These are phyloP conservation scores for Orthosia gothica DNA, from an alignment of 2,888 invertebrate species.

Conservation along the genomic window DNA sequence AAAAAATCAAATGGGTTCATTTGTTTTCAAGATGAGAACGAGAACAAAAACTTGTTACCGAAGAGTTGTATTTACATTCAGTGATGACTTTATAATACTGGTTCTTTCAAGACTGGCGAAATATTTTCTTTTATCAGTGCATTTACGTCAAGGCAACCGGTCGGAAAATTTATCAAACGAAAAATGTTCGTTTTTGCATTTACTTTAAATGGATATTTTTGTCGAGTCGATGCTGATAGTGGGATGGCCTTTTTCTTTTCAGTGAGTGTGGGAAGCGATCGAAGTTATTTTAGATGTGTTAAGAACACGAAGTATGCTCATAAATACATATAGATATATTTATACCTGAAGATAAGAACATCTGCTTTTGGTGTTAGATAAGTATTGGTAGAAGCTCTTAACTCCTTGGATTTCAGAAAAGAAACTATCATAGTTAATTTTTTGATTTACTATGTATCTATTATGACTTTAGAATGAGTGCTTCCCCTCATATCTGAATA, in stretches of 20 bases:
- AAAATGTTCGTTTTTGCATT: not conserved
- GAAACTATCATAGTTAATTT: too few species aligned
- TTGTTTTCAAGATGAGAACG: not conserved
- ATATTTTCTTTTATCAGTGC: conserved; percentile 4
- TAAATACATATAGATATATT: not conserved
- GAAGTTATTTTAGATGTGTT: not conserved
- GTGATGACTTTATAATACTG: not conserved
- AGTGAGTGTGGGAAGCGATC: not conserved
- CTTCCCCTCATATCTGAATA: too few species aligned
- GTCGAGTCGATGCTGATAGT: not conserved
- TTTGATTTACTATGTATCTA: too few species aligned
- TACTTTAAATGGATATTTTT: conserved; percentile 23
- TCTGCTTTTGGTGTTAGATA: not conserved
- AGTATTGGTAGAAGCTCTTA: too few species aligned
- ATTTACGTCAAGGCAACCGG: not conserved
- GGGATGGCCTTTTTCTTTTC: not conserved
- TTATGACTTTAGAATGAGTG: too few species aligned
- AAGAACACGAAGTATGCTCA: not conserved
- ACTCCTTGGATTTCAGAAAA: too few species aligned
- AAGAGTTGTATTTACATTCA: not conserved
- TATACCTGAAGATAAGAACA: not conserved
- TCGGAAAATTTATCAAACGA: not conserved
- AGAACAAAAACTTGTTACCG: not conserved
- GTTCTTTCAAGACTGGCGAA: not conserved
- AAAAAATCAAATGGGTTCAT: not conserved